These are phyloP conservation scores for Rhadina sibilatrix DNA, from an alignment of 2,113 vertebrate species.

Conservation along the genomic window DNA sequence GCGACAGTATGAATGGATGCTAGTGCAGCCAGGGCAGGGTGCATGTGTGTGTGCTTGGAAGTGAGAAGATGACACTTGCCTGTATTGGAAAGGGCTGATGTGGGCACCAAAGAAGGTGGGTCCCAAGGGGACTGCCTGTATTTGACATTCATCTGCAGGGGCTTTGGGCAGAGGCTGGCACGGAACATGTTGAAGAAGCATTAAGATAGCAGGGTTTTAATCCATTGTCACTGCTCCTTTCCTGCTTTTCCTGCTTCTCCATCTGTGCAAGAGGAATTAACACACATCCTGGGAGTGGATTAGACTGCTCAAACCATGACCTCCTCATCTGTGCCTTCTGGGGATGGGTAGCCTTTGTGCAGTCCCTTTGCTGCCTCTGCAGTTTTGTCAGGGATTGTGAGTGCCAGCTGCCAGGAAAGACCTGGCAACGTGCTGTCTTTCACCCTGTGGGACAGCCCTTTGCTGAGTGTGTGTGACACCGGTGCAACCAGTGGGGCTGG, in stretches of 20 bases:
- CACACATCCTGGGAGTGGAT: neutral
- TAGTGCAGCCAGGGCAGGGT: constrained; percentile 11
- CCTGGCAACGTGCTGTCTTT: fast-evolving
- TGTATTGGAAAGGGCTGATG: neutral
- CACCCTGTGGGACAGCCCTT: neutral
- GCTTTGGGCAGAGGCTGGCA: neutral
- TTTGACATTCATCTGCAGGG: neutral
- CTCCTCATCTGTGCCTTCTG: neutral
- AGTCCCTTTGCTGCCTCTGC: neutral
- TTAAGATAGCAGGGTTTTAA: neutral
- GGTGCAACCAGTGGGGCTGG: neutral
- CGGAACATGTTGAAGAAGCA: neutral
- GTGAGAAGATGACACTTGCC: neutral
- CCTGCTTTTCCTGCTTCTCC: constrained; percentile 1
- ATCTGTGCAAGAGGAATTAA: constrained; percentile 32
- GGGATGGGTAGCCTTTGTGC: neutral
- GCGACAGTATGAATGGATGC: constrained; percentile 54
- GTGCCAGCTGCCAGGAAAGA: neutral
- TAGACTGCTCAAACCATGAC: neutral
- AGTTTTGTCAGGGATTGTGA: neutral
- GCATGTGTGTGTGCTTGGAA: neutral
- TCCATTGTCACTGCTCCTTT: neutral
- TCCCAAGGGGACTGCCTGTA: neutral
- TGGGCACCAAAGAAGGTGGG: neutral
- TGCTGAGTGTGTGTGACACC: neutral